Evolutionary conservation across 2,113 vertebrate species (phyloP).

Genomic region (Epinephelus fuscoguttatus): DNA sequence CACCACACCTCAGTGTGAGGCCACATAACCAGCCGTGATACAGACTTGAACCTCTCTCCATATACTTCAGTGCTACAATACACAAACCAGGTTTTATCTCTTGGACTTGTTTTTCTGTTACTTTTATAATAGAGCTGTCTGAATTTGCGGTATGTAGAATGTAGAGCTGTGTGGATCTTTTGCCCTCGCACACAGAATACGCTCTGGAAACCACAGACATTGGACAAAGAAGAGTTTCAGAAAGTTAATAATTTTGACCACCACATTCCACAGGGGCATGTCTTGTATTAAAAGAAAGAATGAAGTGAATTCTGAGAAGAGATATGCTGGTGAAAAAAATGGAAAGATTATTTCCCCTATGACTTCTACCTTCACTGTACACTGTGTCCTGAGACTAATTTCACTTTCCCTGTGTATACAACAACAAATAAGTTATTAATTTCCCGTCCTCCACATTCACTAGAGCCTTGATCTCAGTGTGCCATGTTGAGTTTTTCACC

Average conservation of each 20-base stretch:
- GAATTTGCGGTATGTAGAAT: not conserved
- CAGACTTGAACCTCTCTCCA: not conserved
- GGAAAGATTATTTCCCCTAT: constrained; percentile 28
- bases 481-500: constrained; percentile 16
- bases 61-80: not conserved
- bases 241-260: constrained; percentile 59
- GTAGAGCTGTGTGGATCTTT: not conserved
- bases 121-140: not conserved
- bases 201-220: constrained; percentile 9
- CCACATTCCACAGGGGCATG: constrained; percentile 18
- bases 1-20: not conserved
- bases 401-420: constrained; percentile 16
- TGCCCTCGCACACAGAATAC: not conserved
- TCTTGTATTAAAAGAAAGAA: constrained; percentile 40
- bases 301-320: constrained; percentile 52
- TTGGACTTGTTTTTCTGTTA: constrained; percentile 1
- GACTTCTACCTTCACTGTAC: constrained; percentile 26
- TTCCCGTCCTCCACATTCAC: constrained; percentile 8
- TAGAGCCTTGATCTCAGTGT: constrained; percentile 42
- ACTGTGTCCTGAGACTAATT: constrained; percentile 30
- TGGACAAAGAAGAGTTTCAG: constrained; percentile 5
- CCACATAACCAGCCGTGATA: not conserved
- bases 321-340: constrained; percentile 12
- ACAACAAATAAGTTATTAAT: constrained; percentile 36
- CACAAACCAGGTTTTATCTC: not conserved